Conservation (phyloP, 2,888 invertebrate genomes). For the Amblyteles armatorius region DNA sequence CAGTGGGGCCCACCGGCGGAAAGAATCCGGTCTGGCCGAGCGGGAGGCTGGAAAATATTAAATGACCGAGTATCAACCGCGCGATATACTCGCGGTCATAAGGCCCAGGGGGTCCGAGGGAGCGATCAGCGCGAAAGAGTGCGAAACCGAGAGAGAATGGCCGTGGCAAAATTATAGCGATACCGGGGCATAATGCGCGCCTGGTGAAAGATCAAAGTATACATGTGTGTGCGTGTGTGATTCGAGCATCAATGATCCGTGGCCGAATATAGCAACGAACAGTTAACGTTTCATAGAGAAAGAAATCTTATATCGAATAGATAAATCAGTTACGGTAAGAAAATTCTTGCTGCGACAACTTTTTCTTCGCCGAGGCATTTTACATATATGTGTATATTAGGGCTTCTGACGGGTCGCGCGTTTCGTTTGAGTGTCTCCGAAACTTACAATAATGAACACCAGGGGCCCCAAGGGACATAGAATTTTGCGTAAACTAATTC, state of each 20-base stretch:
- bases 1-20: conserved; percentile 63
- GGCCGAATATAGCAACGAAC: conserved; percentile 24
- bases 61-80: conserved; percentile 69
- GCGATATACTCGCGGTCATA: conserved; percentile 58
- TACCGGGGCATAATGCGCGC: conserved; percentile 58
- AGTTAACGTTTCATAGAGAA: background rate
- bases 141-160: conserved; percentile 65
- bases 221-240: conserved; percentile 16
- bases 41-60: conserved; percentile 70
- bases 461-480: no score
- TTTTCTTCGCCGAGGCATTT: background rate
- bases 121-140: conserved; percentile 56
- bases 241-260: conserved; percentile 21
- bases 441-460: no score
- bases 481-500: no score
- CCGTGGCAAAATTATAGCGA: conserved; percentile 63
- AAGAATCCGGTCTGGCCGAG: conserved; percentile 63
- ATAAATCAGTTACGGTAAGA: background rate
- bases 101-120: conserved; percentile 58
- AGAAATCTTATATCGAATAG: background rate
- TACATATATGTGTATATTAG: no score
- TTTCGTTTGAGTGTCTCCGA: no score
- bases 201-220: conserved; percentile 37
- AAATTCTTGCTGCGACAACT: background rate
- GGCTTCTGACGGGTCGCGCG: no score